These are phyloP conservation scores for Anastrepha ludens DNA, from an alignment of 1,140 invertebrate genomes.

Conservation along the genomic window DNA sequence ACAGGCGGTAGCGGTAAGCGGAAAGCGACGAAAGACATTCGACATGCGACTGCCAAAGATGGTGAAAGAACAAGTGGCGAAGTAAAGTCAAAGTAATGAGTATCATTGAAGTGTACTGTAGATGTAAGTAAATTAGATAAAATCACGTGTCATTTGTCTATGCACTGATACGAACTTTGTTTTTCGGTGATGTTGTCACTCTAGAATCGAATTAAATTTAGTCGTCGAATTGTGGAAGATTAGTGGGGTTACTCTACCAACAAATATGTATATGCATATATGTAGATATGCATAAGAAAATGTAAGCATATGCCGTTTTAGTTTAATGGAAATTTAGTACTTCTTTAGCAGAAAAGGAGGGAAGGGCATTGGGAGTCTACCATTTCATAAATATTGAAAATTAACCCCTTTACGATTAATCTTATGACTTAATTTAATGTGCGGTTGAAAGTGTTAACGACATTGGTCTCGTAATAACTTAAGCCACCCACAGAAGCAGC, in stretches of 20 bases:
- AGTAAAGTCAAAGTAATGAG: conserved; percentile 62
- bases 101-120: conserved; percentile 56
- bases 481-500: conserved; percentile 53
- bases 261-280: not conserved
- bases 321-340: not conserved
- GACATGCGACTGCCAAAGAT: conserved; percentile 48
- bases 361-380: not conserved
- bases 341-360: not conserved
- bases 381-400: conserved; percentile 22
- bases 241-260: not conserved
- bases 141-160: conserved; percentile 73
- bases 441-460: conserved; percentile 73
- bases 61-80: conserved; percentile 13
- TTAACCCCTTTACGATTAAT: conserved; percentile 60
- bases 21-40: not conserved
- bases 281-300: not conserved
- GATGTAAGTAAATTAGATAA: conserved; percentile 73
- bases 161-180: conserved; percentile 67
- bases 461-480: conserved; percentile 68
- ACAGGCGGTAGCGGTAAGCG: not conserved
- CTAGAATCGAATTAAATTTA: conserved; percentile 25
- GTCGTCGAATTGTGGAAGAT: conserved; percentile 56
- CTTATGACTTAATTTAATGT: conserved; percentile 71
- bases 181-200: not conserved
- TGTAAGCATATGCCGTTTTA: not conserved